A percentile compares a stretch with the other conserved stretches of the same genome.
These are phyloP conservation scores for Megathymus violae DNA, from an alignment of 1,140 invertebrate species.

Conservation along the genomic window DNA sequence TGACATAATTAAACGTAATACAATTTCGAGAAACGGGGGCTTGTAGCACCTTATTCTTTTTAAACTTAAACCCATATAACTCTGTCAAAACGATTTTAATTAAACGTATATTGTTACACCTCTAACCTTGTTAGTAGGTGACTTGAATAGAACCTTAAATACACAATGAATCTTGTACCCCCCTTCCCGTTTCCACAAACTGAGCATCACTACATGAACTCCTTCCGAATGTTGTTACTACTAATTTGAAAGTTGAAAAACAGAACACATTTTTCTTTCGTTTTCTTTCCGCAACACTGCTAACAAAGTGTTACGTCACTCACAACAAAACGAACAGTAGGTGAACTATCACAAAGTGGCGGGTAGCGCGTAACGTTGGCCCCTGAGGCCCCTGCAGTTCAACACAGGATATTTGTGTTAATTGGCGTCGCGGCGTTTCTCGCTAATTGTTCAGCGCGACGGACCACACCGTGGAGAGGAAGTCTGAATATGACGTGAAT, in stretches of 20 bases:
- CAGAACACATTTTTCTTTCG: background rate
- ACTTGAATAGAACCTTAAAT: no score
- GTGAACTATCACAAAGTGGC: slow-evolving; percentile 50
- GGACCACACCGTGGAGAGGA: slow-evolving; percentile 62
- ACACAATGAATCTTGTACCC: no score
- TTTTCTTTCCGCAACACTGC: background rate
- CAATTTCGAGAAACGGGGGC: no score
- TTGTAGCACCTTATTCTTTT: no score
- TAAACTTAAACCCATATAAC: no score
- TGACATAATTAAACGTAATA: no score
- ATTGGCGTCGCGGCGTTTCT: slow-evolving; percentile 58
- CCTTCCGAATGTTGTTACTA: no score
- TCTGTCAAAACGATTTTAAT: no score
- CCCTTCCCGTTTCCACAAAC: no score
- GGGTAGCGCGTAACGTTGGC: slow-evolving; percentile 44
- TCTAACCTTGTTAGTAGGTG: no score
- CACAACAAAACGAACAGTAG: slow-evolving; percentile 32
- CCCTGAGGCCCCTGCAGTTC: slow-evolving; percentile 51
- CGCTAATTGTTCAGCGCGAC: slow-evolving; percentile 73
- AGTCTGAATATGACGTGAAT: slow-evolving; percentile 27
- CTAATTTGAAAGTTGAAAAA: background rate
- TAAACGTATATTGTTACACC: no score
- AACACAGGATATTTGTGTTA: slow-evolving; percentile 80
- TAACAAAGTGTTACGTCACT: slow-evolving; percentile 7
- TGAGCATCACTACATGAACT: no score